Evolutionary conservation across 2,888 invertebrate genomes (phyloP).

Genomic region (Euplexia lucipara): DNA sequence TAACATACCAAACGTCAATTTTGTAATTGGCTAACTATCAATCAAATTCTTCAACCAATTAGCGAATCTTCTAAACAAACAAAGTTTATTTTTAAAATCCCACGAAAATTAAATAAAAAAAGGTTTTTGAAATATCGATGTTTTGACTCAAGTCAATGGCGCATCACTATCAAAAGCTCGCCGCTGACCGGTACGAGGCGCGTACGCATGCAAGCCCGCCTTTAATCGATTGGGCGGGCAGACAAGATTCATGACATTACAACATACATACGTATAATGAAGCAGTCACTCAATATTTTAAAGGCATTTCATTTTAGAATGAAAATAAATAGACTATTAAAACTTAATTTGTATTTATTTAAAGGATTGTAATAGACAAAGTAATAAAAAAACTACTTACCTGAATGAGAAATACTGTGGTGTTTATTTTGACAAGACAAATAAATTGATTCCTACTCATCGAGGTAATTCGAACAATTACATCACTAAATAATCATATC

Average conservation of each 20-base stretch:
- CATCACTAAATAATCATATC: background rate
- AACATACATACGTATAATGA: conserved; percentile 48
- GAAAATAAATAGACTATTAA: conserved; percentile 29
- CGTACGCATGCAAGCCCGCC: conserved; percentile 61
- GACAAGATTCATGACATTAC: conserved; percentile 57
- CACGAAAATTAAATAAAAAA: background rate
- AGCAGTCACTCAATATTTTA: conserved; percentile 47
- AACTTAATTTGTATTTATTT: conserved; percentile 12
- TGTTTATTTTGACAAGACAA: background rate
- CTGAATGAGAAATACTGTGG: background rate
- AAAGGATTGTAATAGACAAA: background rate
- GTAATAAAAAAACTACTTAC: background rate
- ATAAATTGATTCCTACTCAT: background rate
- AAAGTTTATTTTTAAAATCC: background rate
- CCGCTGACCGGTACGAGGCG: conserved; percentile 64
- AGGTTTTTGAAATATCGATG: conserved; percentile 34
- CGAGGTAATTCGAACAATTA: background rate
- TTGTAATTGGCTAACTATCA: conserved; percentile 11
- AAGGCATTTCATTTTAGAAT: conserved; percentile 25
- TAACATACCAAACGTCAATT: conserved; percentile 9
- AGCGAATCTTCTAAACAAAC: conserved; percentile 12
- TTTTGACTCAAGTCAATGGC: conserved; percentile 10
- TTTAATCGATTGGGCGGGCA: conserved; percentile 75
- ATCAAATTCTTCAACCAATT: conserved; percentile 32
- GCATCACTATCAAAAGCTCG: conserved; percentile 72